phyloP scores from a whole-genome alignment of 2,888 invertebrate genomes.

The Clostera curtula region DNA sequence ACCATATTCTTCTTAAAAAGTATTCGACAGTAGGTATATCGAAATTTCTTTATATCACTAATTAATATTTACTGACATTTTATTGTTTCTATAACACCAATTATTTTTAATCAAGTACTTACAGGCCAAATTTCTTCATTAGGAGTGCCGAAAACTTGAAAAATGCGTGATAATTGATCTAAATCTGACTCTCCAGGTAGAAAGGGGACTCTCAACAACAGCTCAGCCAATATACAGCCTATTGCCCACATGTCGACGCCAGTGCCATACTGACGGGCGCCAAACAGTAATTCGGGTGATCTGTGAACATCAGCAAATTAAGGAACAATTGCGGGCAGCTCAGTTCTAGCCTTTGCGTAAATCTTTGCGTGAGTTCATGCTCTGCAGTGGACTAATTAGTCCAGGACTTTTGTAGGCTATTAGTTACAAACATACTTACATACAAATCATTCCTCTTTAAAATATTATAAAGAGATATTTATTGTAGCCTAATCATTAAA shows the following conservation, averaged over 20 bases:
- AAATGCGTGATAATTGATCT: conserved; percentile 96
- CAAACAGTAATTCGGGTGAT: conserved; percentile 95
- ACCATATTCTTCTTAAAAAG: no score
- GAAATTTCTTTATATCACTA: no score
- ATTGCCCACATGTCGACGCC: conserved; percentile 99
- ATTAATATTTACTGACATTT: no score
- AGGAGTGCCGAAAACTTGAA: conserved; percentile 95
- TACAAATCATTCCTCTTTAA: no score
- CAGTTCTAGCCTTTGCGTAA: not conserved
- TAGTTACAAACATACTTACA: no score
- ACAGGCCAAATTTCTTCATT: conserved; percentile 94
- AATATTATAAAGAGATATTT: no score
- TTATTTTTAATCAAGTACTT: conserved; percentile 27
- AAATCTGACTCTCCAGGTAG: conserved; percentile 97
- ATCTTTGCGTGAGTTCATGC: not conserved
- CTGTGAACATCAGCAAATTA: conserved; percentile 42
- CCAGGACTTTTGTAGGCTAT: no score
- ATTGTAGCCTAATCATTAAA: no score
- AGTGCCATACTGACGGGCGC: conserved; percentile 94
- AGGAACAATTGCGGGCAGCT: not conserved
- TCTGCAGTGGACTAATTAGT: no score
- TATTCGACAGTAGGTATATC: no score
- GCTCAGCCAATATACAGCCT: conserved; percentile 97
- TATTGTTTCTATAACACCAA: no score
- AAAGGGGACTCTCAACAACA: conserved; percentile 92